Conservation (phyloP, 1,140 invertebrate species). For the Zaprionus ornatus region DNA sequence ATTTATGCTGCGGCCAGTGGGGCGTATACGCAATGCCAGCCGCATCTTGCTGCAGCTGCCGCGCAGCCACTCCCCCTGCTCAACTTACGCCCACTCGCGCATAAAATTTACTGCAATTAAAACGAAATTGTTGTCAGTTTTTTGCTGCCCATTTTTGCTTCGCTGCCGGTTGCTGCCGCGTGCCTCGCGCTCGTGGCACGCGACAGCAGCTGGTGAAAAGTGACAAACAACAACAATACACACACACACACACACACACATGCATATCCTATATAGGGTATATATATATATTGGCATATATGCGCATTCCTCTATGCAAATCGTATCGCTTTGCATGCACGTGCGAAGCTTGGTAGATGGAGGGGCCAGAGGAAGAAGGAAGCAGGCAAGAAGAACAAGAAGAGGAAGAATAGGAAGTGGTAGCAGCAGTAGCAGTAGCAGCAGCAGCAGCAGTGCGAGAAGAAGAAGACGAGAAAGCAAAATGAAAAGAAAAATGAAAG, state of each 20-base stretch:
- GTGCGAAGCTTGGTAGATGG: slow-evolving; percentile 56
- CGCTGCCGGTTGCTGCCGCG: not conserved
- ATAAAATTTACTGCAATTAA: slow-evolving; percentile 70
- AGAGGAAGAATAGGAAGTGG: slow-evolving; percentile 1
- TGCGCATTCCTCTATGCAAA: slow-evolving; percentile 23
- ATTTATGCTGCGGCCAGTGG: slow-evolving; percentile 49
- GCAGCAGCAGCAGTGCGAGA: not conserved
- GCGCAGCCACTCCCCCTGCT: not conserved
- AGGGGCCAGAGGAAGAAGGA: slow-evolving; percentile 11
- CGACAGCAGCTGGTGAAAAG: slow-evolving; percentile 52
- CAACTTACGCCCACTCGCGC: not conserved
- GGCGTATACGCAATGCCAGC: slow-evolving; percentile 46
- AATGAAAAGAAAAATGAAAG: slow-evolving; percentile 25
- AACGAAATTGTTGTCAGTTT: slow-evolving; percentile 72
- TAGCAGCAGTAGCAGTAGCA: not conserved
- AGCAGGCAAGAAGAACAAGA: not conserved
- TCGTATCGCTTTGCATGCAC: slow-evolving; percentile 63
- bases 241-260: slow-evolving; percentile 22
- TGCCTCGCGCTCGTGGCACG: slow-evolving; percentile 41
- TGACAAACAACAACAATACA: slow-evolving; percentile 47
- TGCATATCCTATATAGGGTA: slow-evolving; percentile 5
- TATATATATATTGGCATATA: slow-evolving; percentile 4
- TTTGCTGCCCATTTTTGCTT: slow-evolving; percentile 1
- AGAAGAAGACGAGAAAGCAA: slow-evolving; percentile 2
- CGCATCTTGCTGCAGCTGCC: not conserved